These are phyloP conservation scores for Phymatocera aterrima DNA, from an alignment of 2,888 invertebrate species.

Conservation along the genomic window DNA sequence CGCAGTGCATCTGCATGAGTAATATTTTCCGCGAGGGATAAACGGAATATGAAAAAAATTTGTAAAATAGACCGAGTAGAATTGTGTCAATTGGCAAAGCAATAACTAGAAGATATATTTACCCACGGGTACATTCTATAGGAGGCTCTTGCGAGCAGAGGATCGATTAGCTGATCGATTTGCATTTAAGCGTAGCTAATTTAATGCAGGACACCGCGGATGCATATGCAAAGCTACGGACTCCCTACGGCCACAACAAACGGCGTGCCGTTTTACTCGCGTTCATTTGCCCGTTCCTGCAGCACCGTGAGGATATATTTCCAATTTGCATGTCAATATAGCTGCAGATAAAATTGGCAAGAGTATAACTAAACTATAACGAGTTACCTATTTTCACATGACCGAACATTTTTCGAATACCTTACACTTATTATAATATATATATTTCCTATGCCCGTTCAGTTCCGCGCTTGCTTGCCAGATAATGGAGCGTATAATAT, in stretches of 20 bases:
- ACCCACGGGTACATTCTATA: conserved; percentile 13
- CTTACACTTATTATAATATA: not conserved
- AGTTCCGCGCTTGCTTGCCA: not conserved
- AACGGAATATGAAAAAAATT: not conserved
- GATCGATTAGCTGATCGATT: conserved; percentile 70
- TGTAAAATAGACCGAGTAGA: not conserved
- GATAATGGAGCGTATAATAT: not conserved
- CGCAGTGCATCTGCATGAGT: not conserved
- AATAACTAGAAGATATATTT: not conserved
- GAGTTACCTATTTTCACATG: conserved; percentile 18
- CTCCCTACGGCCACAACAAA: conserved; percentile 62
- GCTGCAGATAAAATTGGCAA: conserved; percentile 28
- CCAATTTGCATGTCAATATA: conserved; percentile 39
- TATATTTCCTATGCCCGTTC: not conserved
- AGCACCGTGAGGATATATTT: conserved; percentile 44
- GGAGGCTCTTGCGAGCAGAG: conserved; percentile 30
- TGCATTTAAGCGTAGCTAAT: conserved; percentile 74
- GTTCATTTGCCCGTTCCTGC: conserved; percentile 58
- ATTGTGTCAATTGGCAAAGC: conserved; percentile 35
- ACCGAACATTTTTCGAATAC: not conserved
- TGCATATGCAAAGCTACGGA: conserved; percentile 64
- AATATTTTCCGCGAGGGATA: not conserved
- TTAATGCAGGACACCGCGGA: conserved; percentile 62
- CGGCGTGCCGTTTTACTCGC: conserved; percentile 58
- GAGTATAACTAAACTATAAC: not conserved